Evolutionary conservation across 2,888 invertebrate species (phyloP).

Genomic region (Cyclophora albipunctata): DNA sequence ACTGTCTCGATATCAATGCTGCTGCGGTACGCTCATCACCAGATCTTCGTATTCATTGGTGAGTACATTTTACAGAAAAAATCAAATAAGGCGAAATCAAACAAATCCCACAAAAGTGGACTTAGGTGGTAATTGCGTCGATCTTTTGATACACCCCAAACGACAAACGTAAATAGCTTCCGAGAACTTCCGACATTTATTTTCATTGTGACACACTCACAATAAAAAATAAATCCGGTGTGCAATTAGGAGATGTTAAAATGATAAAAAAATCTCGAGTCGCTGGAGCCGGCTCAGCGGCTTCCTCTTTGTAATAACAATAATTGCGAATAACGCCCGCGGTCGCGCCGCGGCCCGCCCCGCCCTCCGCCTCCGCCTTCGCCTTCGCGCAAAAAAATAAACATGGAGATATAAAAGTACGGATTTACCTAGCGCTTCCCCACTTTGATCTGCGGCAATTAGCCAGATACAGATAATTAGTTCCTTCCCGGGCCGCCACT

Average conservation of each 20-base stretch:
- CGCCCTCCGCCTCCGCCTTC: slow-evolving; percentile 45
- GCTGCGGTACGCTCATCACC: slow-evolving; percentile 98
- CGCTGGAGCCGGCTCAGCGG: slow-evolving; percentile 59
- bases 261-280: slow-evolving; percentile 48
- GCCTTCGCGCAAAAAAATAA: slow-evolving; percentile 39
- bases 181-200: background rate
- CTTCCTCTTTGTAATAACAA: slow-evolving; percentile 73
- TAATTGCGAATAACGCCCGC: slow-evolving; percentile 66
- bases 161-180: background rate
- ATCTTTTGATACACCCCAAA: background rate
- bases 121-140: slow-evolving; percentile 4
- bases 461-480: slow-evolving; percentile 66
- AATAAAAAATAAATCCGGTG: slow-evolving; percentile 7
- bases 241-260: slow-evolving; percentile 47
- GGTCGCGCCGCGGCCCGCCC: slow-evolving; percentile 37
- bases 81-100: background rate
- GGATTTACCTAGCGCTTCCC: slow-evolving; percentile 51
- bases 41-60: slow-evolving; percentile 99
- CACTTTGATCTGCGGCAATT: slow-evolving; percentile 69
- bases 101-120: background rate
- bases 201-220: slow-evolving; percentile 3
- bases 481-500: slow-evolving; percentile 47
- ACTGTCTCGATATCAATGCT: slow-evolving; percentile 99
- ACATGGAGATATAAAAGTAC: slow-evolving; percentile 33
- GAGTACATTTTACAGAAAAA: slow-evolving; percentile 56